phyloP scores from a whole-genome alignment of 2,888 invertebrate genomes.

The Tetramorium bicarinatum region DNA sequence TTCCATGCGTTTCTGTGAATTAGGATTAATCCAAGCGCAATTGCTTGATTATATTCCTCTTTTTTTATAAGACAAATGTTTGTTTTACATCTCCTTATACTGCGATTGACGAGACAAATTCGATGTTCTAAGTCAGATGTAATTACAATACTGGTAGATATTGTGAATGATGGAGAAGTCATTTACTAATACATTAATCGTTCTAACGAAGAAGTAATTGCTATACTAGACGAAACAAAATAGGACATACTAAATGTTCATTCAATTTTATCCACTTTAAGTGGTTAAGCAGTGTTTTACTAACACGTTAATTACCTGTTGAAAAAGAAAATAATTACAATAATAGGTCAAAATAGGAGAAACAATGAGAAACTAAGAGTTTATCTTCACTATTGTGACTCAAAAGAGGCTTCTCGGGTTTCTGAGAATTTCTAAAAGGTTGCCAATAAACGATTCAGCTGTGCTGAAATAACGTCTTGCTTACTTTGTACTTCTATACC shows the following conservation, averaged over 20 bases:
- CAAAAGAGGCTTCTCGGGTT: background rate
- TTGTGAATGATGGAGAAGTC: background rate
- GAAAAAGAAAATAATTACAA: background rate
- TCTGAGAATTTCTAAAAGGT: slow-evolving; percentile 31
- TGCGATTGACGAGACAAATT: slow-evolving; percentile 11
- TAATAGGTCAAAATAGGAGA: background rate
- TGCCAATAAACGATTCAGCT: slow-evolving; percentile 46
- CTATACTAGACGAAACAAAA: background rate
- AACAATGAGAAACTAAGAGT: slow-evolving; percentile 1
- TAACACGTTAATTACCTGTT: slow-evolving; percentile 3
- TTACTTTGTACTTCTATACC: slow-evolving; percentile 11
- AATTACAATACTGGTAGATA: slow-evolving; percentile 25
- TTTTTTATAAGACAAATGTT: slow-evolving; percentile 15
- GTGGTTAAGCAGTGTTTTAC: slow-evolving; percentile 2
- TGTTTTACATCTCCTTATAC: background rate
- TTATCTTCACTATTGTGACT: slow-evolving; percentile 16
- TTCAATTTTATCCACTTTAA: background rate
- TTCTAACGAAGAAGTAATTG: background rate
- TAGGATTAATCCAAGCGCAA: slow-evolving; percentile 6
- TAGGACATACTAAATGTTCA: slow-evolving; percentile 7
- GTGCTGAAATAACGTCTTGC: slow-evolving; percentile 3
- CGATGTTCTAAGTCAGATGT: background rate
- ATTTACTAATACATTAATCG: slow-evolving; percentile 12
- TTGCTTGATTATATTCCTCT: background rate
- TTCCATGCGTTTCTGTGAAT: slow-evolving; percentile 37